Evolutionary conservation across 2,888 invertebrate species (phyloP).

Genomic region (Tridacna crocea): DNA sequence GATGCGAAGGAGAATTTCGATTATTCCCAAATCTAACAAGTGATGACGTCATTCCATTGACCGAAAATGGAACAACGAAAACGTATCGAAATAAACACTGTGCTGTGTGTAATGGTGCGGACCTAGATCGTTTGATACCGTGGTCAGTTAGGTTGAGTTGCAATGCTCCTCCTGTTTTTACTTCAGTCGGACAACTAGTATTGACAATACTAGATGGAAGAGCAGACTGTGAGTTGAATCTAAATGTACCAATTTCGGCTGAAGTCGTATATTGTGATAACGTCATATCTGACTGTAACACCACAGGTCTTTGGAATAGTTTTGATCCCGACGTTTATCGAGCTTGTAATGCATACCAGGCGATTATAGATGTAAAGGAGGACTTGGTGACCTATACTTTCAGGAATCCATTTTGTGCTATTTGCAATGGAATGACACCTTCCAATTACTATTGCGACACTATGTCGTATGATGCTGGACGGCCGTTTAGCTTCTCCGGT

Average conservation of each 20-base stretch:
- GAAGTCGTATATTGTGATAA: not conserved
- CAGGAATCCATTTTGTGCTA: constrained; percentile 29
- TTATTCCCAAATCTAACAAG: not conserved
- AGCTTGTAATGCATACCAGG: constrained; percentile 13
- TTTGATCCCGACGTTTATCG: constrained; percentile 1
- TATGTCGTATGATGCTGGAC: not conserved
- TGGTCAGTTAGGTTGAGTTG: not conserved
- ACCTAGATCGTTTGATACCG: not conserved
- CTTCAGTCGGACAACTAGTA: not conserved
- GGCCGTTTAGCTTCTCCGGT: constrained; percentile 22
- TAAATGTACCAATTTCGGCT: not conserved
- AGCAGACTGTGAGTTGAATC: not conserved
- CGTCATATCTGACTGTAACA: not conserved
- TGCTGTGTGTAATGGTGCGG: constrained; percentile 20
- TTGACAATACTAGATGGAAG: not conserved
- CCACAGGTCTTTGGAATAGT: constrained; percentile 19
- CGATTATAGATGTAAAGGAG: not conserved
- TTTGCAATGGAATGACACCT: constrained; percentile 28
- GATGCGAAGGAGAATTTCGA: not conserved
- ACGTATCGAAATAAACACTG: constrained; percentile 34
- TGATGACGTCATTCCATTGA: constrained; percentile 25
- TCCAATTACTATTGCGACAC: not conserved
- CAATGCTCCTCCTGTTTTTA: not conserved
- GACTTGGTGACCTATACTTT: not conserved
- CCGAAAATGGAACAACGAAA: not conserved